Base-by-base conservation (phyloP, 2,888 invertebrate genomes). In the Aquatica leii region DNA sequence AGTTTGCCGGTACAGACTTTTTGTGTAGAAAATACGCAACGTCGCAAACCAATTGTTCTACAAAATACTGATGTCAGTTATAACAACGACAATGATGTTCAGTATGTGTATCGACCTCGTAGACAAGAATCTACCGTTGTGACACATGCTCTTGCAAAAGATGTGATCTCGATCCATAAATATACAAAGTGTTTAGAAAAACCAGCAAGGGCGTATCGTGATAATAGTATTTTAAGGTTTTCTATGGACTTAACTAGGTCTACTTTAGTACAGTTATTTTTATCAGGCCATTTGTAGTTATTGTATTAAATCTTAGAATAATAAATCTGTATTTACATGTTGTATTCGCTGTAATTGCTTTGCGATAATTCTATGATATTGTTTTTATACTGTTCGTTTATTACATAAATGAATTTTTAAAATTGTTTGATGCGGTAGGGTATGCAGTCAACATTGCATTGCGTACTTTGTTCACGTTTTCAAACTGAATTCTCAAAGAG, bases 221-320 rank as follows among this genome's bases (percentile, higher is more conserved):
- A 80, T 70, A 70, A 71, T 18, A 69, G 71, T 15, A 79, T 81
- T 66, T 69, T 76, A 58, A 78, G 71, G 68, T 81, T 74, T 70
- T 74, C 77, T 5, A 76, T 77, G 20, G 81, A 81, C 71, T 77
- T 81, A 57, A 73, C 69, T 20, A 74, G 80, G 65, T 77, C 79
- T 40, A 80, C 79, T 53, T 68, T 81, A 58, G 74, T 80, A 35
- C 79, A 80, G 63, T 70, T 80, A 46, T 70, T 78, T 57, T 69
- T 77, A 61, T n/a, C n/a, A n/a, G n/a, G n/a, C n/a, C n/a, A n/a
- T n/a, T n/a, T n/a, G n/a, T n/a, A n/a, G n/a, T n/a, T n/a, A n/a
- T n/a, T n/a, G n/a, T n/a, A n/a, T n/a, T n/a, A n/a, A n/a, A n/a
- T n/a, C n/a, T n/a, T n/a, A n/a, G n/a, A n/a, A n/a, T n/a, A n/a